Percentiles rank a stretch among this genome's conserved stretches.
Conservation (phyloP, 2,797 vertebrate species). For the Phalanger gymnotis region DNA sequence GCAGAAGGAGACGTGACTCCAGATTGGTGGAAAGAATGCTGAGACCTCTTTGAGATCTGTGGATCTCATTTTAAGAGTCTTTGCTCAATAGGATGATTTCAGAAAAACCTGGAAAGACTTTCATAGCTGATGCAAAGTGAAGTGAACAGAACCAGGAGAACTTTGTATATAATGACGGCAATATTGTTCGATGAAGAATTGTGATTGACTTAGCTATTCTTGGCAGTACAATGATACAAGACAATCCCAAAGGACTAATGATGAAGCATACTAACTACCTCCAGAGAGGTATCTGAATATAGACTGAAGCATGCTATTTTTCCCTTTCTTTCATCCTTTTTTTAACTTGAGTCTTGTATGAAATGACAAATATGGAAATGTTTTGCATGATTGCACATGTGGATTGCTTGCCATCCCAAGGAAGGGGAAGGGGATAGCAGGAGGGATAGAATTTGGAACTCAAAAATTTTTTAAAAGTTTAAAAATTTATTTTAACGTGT, state of each 20-base stretch:
- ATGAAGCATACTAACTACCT: background rate
- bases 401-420: background rate
- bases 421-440: background rate
- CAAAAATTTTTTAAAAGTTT: background rate
- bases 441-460: background rate
- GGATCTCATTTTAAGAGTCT: background rate
- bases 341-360: background rate
- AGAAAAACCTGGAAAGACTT: background rate
- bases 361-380: background rate
- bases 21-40: background rate
- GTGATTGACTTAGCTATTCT: background rate
- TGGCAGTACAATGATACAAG: background rate
- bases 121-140: background rate
- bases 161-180: background rate
- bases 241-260: background rate
- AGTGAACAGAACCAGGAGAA: background rate
- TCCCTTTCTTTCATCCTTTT: background rate
- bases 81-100: background rate
- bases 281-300: background rate
- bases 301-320: background rate
- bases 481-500: background rate
- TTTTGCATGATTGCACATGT: background rate
- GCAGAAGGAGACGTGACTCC: background rate
- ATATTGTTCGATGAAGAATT: background rate
- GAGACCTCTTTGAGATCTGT: background rate